Evolutionary conservation across 2,797 vertebrate genomes (phyloP), one percentile per base, ranked within the genome.

Genomic region (Rhinatrema bivittatum): DNA sequence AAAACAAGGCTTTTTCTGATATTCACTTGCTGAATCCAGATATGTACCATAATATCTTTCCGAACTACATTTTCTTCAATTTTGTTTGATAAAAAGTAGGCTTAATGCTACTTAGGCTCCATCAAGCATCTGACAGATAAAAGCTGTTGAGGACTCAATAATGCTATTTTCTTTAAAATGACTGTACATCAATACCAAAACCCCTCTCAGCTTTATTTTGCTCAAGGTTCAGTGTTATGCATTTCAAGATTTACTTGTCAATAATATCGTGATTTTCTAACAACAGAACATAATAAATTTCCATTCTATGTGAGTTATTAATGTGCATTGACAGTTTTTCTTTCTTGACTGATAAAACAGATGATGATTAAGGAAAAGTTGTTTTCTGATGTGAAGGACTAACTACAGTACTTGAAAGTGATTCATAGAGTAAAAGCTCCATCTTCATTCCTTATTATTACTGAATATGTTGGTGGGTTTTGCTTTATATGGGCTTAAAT

Each of bases 271-370:
- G 68, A 78, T 87, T 74, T 65, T 54, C 72, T 59, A 50, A 70
- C 70, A 65, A 69, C 74, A 70, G 61, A 69, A 76, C 78, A 76
- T 64, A 62, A 40, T 62, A 60, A 20, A 15, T 75, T 79, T 64
- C 53, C 50, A 6, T 71, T 60, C 38, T 81, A 52, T 81, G 82
- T 82, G 75, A 80, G 73, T 59, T 49, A 50, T 79, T 91, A 85
- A 90, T 90, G 81, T 76, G 56, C 88, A 91, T 91, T 83, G 89
- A 94, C 88, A 82, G 56, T 53, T 78, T 62, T 62, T 35, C 34
- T 72, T 70, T 72, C 68, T 71, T n/a, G 57, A 67, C 64, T 42
- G 65, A 53, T 7, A 35, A 29, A 68, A 68, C 56, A 29, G 46
- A 40, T 42, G 62, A 39, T 47, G 47, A 53, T 75, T 81, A 70